Percentiles rank a stretch among this genome's conserved stretches.
Evolutionary conservation across 2,888 invertebrate species (phyloP).

Genomic region (Cremastinae sp.): DNA sequence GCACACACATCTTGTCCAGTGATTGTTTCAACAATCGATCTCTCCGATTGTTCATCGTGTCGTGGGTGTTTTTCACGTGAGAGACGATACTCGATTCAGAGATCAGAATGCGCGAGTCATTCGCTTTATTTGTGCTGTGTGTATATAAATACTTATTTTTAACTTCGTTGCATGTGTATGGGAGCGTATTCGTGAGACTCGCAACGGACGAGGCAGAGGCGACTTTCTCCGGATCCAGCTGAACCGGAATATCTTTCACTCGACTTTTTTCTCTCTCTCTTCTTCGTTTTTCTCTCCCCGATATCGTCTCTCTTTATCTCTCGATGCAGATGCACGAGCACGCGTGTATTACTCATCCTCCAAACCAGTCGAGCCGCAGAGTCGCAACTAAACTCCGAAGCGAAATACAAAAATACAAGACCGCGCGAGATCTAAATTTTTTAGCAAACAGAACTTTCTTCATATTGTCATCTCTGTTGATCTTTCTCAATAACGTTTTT

Average conservation of each 20-base stretch:
- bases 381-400: constrained; percentile 1
- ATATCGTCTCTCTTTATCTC: constrained; percentile 8
- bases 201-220: constrained; percentile 48
- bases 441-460: too few species aligned
- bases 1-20: constrained; percentile 38
- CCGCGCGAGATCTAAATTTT: constrained; percentile 10
- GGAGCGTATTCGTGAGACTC: constrained; percentile 7
- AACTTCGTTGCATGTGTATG: neutral
- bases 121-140: neutral
- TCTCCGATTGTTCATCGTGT: constrained; percentile 20
- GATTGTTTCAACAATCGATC: constrained; percentile 44
- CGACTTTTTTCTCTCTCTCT: constrained; percentile 29
- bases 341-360: constrained; percentile 65
- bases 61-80: constrained; percentile 27
- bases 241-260: constrained; percentile 69
- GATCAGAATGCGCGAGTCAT: constrained; percentile 47
- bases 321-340: neutral
- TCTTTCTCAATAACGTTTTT: neutral
- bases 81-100: constrained; percentile 27
- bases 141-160: neutral
- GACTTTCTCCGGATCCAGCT: constrained; percentile 70
- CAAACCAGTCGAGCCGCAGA: constrained; percentile 41
- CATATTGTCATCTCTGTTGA: constrained; percentile 8
- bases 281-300: too few species aligned
- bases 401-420: neutral